Evolutionary conservation across 2,888 invertebrate genomes (phyloP), one percentile per base, ranked within the genome.

Genomic region (Sphaerophoria rueppellii): DNA sequence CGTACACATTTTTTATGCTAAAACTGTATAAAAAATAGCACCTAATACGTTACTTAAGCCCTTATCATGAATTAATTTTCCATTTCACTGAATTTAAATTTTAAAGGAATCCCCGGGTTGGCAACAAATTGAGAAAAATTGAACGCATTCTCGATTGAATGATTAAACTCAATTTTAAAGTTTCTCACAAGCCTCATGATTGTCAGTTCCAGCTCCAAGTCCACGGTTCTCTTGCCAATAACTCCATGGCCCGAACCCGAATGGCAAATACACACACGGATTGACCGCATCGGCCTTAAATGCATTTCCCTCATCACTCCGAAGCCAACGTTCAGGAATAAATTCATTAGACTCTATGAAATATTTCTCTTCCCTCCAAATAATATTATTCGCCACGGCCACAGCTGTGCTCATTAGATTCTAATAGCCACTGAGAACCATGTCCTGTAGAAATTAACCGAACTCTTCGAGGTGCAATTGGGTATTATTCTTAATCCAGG

Each of bases 271-370:
- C 5, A 86, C 75, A 80, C 88, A 89, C 6, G 88, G 87, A 82
- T 87, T 76, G 0, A 77, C 67, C 7, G 71, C 48, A 1, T 57
- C 61, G 3, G 82, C 50, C 16, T 71, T 81, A 16, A 77, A 78
- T 3, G 61, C 12, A 24, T 78, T 69, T 11, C 46, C 46, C 7
- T 77, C 76, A 12, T 60, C 52, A 7, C 76, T 77, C 43, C 93
- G 92, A 43, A 93, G 86, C 97, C 96, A 97, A 35, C 97, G 92
- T 89, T 96, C 96, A 0, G 96, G 96, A 35, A 94, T 89, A 88
- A 94, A 96, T 81, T 94, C 92, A 0, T 92, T 89, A 0, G 95
- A 92, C 12, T 93, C 91, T 0, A 94, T 93, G 87, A 95, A 96
- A 88, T 95, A 93, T 78, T 94, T 92, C n/a, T 94, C 94, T 89